Percentiles rank a stretch among this genome's conserved stretches.
Conservation (phyloP, 1,140 invertebrate genomes). For the Pectinophora gossypiella region DNA sequence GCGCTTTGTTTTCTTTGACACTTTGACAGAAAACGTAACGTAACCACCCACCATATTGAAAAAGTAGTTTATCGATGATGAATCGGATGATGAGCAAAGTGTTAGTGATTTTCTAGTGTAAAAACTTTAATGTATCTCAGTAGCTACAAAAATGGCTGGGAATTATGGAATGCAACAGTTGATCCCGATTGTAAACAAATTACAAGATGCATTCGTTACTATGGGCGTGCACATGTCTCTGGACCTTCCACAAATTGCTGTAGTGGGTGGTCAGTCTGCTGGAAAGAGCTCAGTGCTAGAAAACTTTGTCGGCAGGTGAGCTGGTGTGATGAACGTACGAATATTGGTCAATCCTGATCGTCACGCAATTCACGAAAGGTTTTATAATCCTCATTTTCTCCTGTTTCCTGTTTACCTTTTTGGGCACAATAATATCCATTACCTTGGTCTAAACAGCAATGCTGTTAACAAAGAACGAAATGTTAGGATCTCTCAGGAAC, state of each 20-base stretch:
- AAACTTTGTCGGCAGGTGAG: conserved; percentile 99
- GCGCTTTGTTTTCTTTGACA: conserved; percentile 1
- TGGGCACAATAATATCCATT: no score
- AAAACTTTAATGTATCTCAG: conserved; percentile 57
- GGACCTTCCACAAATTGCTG: conserved; percentile 98
- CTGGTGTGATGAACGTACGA: no score
- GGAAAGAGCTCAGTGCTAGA: conserved; percentile 98
- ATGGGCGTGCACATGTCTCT: conserved; percentile 96
- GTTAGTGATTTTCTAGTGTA: conserved; percentile 50
- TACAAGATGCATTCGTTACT: conserved; percentile 98
- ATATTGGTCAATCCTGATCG: no score
- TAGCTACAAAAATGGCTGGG: conserved; percentile 75
- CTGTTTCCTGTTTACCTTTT: not conserved
- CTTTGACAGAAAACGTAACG: conserved; percentile 28
- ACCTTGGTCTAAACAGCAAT: no score
- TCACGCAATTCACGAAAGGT: no score
- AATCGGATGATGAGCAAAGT: conserved; percentile 58
- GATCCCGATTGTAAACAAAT: conserved; percentile 97
- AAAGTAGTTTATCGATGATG: conserved; percentile 68
- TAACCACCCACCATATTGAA: conserved; percentile 69
- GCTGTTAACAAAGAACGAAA: no score
- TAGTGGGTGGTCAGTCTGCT: conserved; percentile 98
- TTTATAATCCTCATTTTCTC: no score
- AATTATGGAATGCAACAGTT: conserved; percentile 97
- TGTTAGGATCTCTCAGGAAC: no score